Evolutionary conservation across 2,888 invertebrate genomes (phyloP), one percentile per base, ranked within the genome.

Genomic region (Apoda limacodes): DNA sequence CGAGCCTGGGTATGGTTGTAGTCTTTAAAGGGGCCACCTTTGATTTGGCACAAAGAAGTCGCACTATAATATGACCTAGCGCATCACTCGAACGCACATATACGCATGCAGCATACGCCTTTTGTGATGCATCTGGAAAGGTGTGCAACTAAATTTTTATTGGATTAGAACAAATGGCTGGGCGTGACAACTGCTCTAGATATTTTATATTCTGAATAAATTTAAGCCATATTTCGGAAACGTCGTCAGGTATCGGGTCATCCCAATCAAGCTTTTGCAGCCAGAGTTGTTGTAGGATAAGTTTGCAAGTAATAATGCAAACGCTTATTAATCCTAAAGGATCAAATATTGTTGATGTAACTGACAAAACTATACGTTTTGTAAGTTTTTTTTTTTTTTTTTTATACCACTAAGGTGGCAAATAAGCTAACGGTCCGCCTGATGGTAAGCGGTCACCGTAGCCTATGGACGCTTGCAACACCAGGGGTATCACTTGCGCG

Each of bases 11-110:
- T 7, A 34, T 30, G 4, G 30, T 30, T 9, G 25, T 10, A 2
- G 30, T 10, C 11, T 34, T 30, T 3, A 34, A 6, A 3, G 35
- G 35, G n/a, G 35, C 31, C 9, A 35, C 28, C 25, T 31, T 35
- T 2, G 31, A 20, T 15, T 35, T 35, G 1, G 35, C 35, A 22
- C 35, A 32, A 7, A 35, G 26, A 19, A 32, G 26, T n/a, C 22
- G 24, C n/a, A 35, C 32, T n/a, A 19, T 30, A 22, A 24, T 19
- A 21, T 26, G 13, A n/a, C 28, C 13, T 22, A 28, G 5, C 9
- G n/a, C n/a, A 14, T 28, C 13, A 21, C 13, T 13, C 2, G 21
- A 14, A 14, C 22, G 13, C 4, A 22, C 14, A 28, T 28, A 13
- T 6, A 13, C n/a, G n/a, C n/a, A n/a, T n/a, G n/a, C n/a, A n/a